phyloP scores from a whole-genome alignment of 2,888 invertebrate genomes.

The Cheilosia vulpina region DNA sequence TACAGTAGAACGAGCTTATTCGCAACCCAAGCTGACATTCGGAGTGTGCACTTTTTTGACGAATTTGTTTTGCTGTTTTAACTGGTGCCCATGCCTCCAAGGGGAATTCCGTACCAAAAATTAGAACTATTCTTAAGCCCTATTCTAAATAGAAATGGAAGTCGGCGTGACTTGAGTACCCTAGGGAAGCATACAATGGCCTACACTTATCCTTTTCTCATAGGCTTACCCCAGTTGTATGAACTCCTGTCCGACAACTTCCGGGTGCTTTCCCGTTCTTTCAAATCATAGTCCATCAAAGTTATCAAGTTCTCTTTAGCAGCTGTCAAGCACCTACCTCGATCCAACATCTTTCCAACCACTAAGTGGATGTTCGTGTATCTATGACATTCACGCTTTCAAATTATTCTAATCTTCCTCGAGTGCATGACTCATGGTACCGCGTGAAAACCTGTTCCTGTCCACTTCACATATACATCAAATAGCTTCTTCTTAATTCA shows the following conservation, averaged over 20 bases:
- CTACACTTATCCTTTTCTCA: too few species aligned
- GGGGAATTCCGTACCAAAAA: too few species aligned
- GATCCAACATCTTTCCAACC: constrained; percentile 12
- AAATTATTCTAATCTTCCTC: constrained; percentile 37
- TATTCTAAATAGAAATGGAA: too few species aligned
- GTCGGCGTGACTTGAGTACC: too few species aligned
- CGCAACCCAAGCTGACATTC: too few species aligned
- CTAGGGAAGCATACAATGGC: too few species aligned
- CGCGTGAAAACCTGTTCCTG: constrained; percentile 32
- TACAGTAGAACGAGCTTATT: too few species aligned
- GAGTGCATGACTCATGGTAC: constrained; percentile 28
- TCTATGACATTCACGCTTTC: constrained; percentile 46
- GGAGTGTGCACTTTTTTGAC: too few species aligned
- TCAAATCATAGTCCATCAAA: not conserved
- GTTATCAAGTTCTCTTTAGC: not conserved
- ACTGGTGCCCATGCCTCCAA: too few species aligned
- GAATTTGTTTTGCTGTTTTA: too few species aligned
- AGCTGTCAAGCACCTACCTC: constrained; percentile 24
- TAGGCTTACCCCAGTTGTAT: not conserved
- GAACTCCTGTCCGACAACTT: not conserved
- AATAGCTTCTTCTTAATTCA: constrained; percentile 64
- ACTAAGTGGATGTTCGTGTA: constrained; percentile 24
- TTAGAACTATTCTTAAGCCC: too few species aligned
- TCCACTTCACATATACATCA: constrained; percentile 48
- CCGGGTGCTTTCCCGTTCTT: not conserved